A percentile compares a stretch with the other conserved stretches of the same genome.
Conservation (phyloP, 2,888 invertebrate genomes). For the Ectobius pallidus region DNA sequence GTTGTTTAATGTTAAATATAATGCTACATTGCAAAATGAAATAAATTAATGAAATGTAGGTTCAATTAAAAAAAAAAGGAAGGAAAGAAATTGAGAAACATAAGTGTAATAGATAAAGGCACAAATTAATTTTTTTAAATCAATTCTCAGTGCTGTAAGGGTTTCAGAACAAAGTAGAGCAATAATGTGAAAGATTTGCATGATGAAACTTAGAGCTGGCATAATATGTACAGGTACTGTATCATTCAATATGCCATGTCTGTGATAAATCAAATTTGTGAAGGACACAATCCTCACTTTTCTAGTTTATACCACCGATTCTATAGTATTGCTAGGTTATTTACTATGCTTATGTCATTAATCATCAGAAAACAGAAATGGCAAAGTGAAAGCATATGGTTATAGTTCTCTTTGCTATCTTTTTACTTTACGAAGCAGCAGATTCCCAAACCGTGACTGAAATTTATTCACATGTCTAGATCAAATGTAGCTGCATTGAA, state of each 20-base stretch:
- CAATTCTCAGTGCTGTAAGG: neutral
- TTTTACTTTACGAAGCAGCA: no score
- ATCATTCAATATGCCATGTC: conserved; percentile 1
- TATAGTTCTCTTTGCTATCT: no score
- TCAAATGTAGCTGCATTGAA: no score
- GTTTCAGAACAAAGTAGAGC: neutral
- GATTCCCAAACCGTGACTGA: no score
- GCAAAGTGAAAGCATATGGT: no score
- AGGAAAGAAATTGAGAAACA: no score
- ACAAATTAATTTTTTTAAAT: conserved; percentile 4
- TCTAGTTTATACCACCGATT: conserved; percentile 29
- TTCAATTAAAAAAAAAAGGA: neutral
- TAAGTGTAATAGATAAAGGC: conserved; percentile 3
- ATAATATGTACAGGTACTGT: conserved; percentile 12
- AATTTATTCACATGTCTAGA: no score
- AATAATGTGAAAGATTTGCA: conserved; percentile 11
- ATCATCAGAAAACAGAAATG: neutral
- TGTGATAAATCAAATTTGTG: conserved; percentile 24
- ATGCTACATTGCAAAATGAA: neutral
- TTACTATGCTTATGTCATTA: conserved; percentile 8
- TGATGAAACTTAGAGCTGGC: neutral
- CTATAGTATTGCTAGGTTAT: conserved; percentile 25
- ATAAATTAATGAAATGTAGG: neutral
- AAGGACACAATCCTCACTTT: neutral
- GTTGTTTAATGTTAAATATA: neutral